Percentiles rank a stretch among this genome's conserved stretches.
Evolutionary conservation across 2,797 vertebrate species (phyloP).

Genomic region (Thripadectes ignobilis): DNA sequence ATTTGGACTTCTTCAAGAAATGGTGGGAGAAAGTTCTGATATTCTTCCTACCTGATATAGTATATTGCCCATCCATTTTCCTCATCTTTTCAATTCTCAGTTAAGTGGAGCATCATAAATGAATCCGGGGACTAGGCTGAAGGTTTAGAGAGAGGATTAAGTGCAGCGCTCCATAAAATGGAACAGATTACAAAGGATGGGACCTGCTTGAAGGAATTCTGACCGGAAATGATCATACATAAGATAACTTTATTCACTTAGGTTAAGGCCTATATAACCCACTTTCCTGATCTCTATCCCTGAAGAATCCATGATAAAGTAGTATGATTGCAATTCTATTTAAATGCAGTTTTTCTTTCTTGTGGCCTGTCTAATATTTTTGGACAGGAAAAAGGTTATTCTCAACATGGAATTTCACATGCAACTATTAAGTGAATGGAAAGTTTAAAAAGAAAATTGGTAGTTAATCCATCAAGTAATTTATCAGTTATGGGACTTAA

Average conservation of each 20-base stretch:
- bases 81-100: not conserved
- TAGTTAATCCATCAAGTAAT: constrained; percentile 18
- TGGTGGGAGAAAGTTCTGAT: not conserved
- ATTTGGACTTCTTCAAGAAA: not conserved
- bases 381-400: not conserved
- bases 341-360: constrained; percentile 17
- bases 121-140: not conserved
- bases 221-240: not conserved
- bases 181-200: not conserved
- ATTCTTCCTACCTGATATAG: not conserved
- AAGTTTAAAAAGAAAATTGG: constrained; percentile 5
- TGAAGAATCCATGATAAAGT: not conserved
- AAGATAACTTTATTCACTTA: not conserved
- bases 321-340: not conserved
- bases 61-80: not conserved
- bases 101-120: not conserved
- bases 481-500: not conserved
- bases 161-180: not conserved
- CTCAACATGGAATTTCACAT: not conserved
- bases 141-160: not conserved
- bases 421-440: not conserved
- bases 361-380: not conserved
- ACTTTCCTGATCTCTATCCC: not conserved
- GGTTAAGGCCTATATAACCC: not conserved
- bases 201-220: not conserved